Conservation (phyloP, 2,113 vertebrate genomes). For the Phainopepla nitens region DNA sequence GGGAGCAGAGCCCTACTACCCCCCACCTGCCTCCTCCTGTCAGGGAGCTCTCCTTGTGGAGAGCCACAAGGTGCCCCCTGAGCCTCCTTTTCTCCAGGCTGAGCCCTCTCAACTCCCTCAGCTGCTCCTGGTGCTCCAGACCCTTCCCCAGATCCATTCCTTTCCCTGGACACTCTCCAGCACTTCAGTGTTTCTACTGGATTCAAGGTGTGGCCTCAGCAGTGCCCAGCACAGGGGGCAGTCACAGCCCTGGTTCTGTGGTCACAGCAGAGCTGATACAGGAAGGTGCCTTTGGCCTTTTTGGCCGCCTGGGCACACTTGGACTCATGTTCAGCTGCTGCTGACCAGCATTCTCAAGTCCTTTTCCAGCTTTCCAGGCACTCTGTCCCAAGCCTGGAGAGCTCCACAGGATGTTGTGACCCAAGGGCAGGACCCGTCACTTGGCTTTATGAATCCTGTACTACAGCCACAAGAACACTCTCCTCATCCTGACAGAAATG, state of each 20-base stretch:
- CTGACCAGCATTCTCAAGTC: not conserved
- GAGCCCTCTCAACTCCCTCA: not conserved
- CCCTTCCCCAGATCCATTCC: not conserved
- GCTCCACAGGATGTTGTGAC: not conserved
- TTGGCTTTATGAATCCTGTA: not conserved
- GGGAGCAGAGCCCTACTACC: not conserved
- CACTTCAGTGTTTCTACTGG: rapidly evolving
- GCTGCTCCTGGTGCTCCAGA: rapidly evolving
- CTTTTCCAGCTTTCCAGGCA: not conserved
- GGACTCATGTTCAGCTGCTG: not conserved
- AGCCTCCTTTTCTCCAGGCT: not conserved
- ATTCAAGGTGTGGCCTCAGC: not conserved
- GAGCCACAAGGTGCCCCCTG: not conserved
- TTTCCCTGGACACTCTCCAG: not conserved
- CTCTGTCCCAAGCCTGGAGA: not conserved
- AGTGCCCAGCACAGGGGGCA: not conserved
- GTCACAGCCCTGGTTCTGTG: not conserved
- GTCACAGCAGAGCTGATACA: not conserved
- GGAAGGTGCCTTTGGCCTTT: not conserved
- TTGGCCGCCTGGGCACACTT: not conserved
- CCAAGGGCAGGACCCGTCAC: not conserved
- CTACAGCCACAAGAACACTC: not conserved
- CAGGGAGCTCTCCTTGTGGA: not conserved
- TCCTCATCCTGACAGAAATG: conserved; percentile 3
- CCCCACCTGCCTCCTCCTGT: rapidly evolving